These are phyloP conservation scores for Rhagonycha fulva DNA, from an alignment of 2,888 invertebrate species.

Conservation along the genomic window DNA sequence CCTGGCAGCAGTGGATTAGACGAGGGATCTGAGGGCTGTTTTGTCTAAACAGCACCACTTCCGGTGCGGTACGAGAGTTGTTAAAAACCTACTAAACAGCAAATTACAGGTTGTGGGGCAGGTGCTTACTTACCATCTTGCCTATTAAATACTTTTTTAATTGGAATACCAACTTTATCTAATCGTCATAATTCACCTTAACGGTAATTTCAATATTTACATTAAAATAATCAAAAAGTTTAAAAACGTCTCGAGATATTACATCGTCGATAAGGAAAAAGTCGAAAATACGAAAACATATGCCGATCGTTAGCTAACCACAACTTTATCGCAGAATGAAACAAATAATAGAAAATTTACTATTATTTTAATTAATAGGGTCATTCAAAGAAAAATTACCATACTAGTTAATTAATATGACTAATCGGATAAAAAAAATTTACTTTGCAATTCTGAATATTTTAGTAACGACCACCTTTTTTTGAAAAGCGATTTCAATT, in stretches of 20 bases:
- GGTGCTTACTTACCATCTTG: background rate
- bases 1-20: constrained; percentile 31
- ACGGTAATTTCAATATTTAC: background rate
- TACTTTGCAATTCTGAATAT: background rate
- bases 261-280: background rate
- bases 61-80: constrained; percentile 31
- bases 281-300: background rate
- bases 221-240: background rate
- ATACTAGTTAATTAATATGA: background rate
- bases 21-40: constrained; percentile 31
- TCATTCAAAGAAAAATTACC: background rate
- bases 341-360: background rate
- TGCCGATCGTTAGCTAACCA: background rate
- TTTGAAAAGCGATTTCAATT: background rate
- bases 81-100: constrained; percentile 27
- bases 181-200: background rate
- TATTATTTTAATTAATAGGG: background rate
- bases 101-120: constrained; percentile 28
- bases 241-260: background rate
- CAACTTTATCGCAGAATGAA: background rate
- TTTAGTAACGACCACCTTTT: background rate
- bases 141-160: background rate
- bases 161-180: background rate
- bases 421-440: background rate
- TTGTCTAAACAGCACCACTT: constrained; percentile 36